Evolutionary conservation across 1,140 invertebrate genomes (phyloP).

Genomic region (fruit fly (Drosophila melanogaster)): DNA sequence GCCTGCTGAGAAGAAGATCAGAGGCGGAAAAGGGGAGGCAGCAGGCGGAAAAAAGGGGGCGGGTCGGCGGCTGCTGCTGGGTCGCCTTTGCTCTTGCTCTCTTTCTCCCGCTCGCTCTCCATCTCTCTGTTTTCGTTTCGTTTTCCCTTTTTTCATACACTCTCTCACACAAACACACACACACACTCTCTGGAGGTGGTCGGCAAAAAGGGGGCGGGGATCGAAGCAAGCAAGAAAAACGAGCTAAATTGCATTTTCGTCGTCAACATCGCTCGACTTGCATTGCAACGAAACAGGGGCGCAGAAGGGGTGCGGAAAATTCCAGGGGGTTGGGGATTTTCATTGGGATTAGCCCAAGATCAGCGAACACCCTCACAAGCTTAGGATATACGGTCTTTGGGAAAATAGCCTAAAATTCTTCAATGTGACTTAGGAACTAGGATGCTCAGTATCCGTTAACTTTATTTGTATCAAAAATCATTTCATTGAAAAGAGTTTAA

Average conservation of each 20-base stretch:
- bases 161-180: conserved; percentile 30
- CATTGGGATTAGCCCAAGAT: conserved; percentile 2
- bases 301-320: conserved; percentile 18
- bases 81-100: conserved; percentile 36
- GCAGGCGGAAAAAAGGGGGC: conserved; percentile 29
- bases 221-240: conserved; percentile 77
- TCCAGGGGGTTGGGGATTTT: background rate
- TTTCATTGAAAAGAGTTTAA: background rate
- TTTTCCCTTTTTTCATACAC: conserved; percentile 79
- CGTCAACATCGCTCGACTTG: conserved; percentile 58
- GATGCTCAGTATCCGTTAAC: no score
- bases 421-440: background rate
- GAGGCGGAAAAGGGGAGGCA: background rate
- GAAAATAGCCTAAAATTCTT: no score
- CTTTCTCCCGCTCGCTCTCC: conserved; percentile 31
- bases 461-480: no score
- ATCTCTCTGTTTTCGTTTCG: conserved; percentile 76
- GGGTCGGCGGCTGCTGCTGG: conserved; percentile 45
- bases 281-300: conserved; percentile 52
- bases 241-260: conserved; percentile 81
- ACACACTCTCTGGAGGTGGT: conserved; percentile 31
- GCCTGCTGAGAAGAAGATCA: conserved; percentile 9
- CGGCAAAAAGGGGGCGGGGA: conserved; percentile 24
- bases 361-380: conserved; percentile 8
- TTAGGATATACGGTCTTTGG: no score